Evolutionary conservation across 2,888 invertebrate species (phyloP).

Genomic region (Cotesia congregata): DNA sequence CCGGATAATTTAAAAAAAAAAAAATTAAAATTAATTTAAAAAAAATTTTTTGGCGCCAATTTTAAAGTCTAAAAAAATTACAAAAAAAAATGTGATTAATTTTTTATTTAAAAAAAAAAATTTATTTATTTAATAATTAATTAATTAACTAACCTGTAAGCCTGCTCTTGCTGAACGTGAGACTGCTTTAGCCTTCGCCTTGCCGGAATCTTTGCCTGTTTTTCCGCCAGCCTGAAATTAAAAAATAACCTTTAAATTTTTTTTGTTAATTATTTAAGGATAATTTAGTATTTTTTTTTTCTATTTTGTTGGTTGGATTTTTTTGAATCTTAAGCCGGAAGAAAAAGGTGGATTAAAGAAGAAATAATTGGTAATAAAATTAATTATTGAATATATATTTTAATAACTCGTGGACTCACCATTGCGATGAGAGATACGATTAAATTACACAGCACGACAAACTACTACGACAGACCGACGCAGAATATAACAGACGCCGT

Average conservation of each 20-base stretch:
- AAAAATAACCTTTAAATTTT: slow-evolving; percentile 71
- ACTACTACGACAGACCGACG: slow-evolving; percentile 54
- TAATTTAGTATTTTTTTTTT: slow-evolving; percentile 62
- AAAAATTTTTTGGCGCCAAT: slow-evolving; percentile 31
- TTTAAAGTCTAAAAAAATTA: not conserved
- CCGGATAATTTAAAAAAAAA: slow-evolving; percentile 9
- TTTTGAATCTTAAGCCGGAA: no score
- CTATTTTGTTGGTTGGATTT: no score
- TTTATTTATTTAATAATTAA: not conserved
- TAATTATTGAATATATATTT: slow-evolving; percentile 63
- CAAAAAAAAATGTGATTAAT: not conserved
- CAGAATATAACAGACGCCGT: slow-evolving; percentile 58
- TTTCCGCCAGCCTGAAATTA: slow-evolving; percentile 95
- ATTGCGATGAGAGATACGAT: slow-evolving; percentile 62
- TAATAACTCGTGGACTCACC: slow-evolving; percentile 71
- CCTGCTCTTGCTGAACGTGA: slow-evolving; percentile 99
- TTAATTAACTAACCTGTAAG: slow-evolving; percentile 83
- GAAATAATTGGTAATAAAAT: not conserved
- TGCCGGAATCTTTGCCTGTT: slow-evolving; percentile 99
- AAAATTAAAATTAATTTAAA: not conserved
- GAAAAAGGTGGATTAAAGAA: no score
- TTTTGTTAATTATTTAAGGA: slow-evolving; percentile 70
- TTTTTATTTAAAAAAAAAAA: not conserved
- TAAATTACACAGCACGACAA: slow-evolving; percentile 46
- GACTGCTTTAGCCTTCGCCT: slow-evolving; percentile 99